A percentile compares a stretch with the other conserved stretches of the same genome.
Evolutionary conservation across 2,113 vertebrate genomes (phyloP).

Genomic region (Alexandromys fortis): DNA sequence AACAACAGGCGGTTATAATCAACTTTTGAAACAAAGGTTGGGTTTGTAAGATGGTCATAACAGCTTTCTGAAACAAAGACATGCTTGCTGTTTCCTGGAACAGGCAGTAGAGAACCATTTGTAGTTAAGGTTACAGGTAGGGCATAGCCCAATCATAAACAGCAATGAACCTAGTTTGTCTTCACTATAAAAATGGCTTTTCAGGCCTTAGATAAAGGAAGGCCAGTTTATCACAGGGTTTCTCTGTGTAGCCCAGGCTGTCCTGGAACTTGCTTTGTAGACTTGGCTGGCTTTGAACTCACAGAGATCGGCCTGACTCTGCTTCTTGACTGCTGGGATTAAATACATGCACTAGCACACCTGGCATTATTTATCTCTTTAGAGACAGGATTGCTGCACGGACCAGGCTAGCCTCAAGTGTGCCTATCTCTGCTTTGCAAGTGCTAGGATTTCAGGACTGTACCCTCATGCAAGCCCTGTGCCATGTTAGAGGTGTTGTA

Average conservation of each 20-base stretch:
- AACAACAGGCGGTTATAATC: not conserved
- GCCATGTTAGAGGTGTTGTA: not conserved
- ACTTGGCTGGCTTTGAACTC: not conserved
- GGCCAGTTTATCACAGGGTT: not conserved
- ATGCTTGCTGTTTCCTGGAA: not conserved
- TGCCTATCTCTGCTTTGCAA: not conserved
- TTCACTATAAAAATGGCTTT: not conserved
- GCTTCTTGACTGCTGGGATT: not conserved
- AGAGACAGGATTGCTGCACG: not conserved
- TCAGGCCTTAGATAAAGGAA: not conserved
- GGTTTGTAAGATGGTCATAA: not conserved
- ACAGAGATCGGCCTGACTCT: not conserved
- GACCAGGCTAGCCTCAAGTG: not conserved
- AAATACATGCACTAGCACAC: not conserved
- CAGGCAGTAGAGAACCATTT: not conserved
- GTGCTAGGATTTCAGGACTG: not conserved
- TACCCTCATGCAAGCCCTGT: not conserved
- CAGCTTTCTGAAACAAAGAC: not conserved
- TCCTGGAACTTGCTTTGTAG: not conserved
- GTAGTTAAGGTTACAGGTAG: not conserved
- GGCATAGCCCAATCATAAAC: not conserved
- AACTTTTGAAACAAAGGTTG: not conserved
- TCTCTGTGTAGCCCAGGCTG: not conserved
- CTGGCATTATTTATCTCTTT: not conserved
- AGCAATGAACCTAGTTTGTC: not conserved